Percentiles rank a stretch among this genome's conserved stretches.
phyloP scores from a whole-genome alignment of 2,113 vertebrate species.

The Gracilinanus agilis region DNA sequence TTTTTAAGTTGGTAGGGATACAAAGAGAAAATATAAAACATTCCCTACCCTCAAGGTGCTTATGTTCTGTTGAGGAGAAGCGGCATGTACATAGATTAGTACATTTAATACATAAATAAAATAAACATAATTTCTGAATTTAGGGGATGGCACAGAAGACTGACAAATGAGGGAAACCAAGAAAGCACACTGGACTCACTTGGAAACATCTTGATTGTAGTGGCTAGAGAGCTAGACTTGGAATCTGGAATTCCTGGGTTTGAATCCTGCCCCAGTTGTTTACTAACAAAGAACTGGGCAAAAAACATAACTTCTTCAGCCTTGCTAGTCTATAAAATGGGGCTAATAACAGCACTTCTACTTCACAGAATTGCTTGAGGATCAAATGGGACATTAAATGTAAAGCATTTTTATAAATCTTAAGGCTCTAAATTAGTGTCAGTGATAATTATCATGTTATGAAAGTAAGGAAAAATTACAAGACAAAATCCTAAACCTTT shows the following conservation, averaged over 20 bases:
- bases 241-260: background rate
- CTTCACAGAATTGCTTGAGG: background rate
- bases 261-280: background rate
- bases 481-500: background rate
- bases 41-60: background rate
- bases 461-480: background rate
- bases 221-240: background rate
- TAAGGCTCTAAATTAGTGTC: background rate
- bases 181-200: background rate
- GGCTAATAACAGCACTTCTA: background rate
- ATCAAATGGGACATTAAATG: background rate
- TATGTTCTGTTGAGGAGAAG: background rate
- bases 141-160: background rate
- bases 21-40: background rate
- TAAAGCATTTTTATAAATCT: background rate
- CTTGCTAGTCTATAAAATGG: background rate
- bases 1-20: background rate
- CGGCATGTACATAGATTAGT: background rate
- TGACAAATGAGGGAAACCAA: background rate
- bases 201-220: background rate
- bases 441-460: background rate
- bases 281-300: background rate
- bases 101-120: background rate
- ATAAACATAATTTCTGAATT: background rate
- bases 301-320: background rate